Percentiles rank a stretch among this genome's conserved stretches.
Evolutionary conservation across 2,797 vertebrate species (phyloP).

Genomic region (Acridotheres tristis): DNA sequence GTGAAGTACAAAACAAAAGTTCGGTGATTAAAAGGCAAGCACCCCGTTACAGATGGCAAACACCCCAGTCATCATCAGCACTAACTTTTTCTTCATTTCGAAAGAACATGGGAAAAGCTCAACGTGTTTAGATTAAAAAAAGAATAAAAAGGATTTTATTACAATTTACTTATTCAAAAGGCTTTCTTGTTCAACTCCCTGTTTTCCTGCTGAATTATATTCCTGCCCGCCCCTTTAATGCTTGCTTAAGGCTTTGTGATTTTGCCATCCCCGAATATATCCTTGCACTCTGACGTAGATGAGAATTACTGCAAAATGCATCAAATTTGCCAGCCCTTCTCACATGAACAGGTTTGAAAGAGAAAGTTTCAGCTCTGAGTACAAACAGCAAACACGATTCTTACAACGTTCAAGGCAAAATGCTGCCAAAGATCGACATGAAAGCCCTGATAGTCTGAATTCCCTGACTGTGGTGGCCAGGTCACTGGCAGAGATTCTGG

Average conservation of each 20-base stretch:
- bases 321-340: neutral
- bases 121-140: neutral
- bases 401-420: neutral
- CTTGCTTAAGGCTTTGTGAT: neutral
- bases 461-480: neutral
- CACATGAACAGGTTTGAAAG: conserved; percentile 2
- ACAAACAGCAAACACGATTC: neutral
- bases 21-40: neutral
- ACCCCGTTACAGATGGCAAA: neutral
- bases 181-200: conserved; percentile 21
- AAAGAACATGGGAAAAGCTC: neutral
- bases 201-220: conserved; percentile 22
- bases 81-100: neutral
- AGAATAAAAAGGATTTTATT: neutral
- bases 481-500: neutral
- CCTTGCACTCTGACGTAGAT: neutral
- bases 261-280: neutral
- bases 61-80: neutral
- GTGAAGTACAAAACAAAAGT: conserved; percentile 24
- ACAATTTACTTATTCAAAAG: conserved; percentile 29
- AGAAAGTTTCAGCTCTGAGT: neutral
- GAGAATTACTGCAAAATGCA: neutral
- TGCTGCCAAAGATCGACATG: neutral
- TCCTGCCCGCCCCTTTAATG: neutral
- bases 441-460: neutral